A percentile compares a stretch with the other conserved stretches of the same genome.
Conservation (phyloP, 2,113 vertebrate species). For the Hyperopisus bebe region DNA sequence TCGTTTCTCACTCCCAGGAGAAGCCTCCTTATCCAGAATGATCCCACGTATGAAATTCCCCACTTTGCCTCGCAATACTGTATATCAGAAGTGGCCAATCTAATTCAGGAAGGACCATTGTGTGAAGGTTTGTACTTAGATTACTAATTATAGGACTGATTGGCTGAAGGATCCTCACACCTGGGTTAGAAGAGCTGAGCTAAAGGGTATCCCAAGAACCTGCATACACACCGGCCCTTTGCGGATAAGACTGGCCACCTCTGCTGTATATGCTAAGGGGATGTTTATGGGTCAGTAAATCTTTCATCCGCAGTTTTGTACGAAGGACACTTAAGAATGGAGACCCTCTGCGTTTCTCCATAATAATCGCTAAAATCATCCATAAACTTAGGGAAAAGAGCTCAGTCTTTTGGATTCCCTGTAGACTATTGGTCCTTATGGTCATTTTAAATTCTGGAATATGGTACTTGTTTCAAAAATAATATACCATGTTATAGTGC, state of each 20-base stretch:
- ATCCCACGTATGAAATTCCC: conserved; percentile 25
- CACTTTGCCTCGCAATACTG: conserved; percentile 29
- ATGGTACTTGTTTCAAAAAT: background rate
- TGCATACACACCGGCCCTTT: no score
- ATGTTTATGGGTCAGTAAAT: conserved; percentile 51
- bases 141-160: no score
- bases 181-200: no score
- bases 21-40: conserved; percentile 39
- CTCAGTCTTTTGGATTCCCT: background rate
- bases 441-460: background rate
- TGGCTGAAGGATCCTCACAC: no score
- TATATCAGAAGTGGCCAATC: background rate
- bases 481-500: background rate
- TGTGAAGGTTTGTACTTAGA: no score
- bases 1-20: conserved; percentile 36
- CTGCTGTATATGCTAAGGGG: conserved; percentile 33
- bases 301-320: conserved; percentile 47
- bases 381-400: background rate
- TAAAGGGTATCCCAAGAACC: no score
- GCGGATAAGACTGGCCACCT: no score
- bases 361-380: background rate
- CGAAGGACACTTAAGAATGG: conserved; percentile 30
- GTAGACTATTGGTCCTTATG: background rate
- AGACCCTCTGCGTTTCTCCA: conserved; percentile 27
- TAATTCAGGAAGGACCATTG: no score